Base-by-base conservation (phyloP, 2,797 vertebrate species). In the Holocentrus rufus region DNA sequence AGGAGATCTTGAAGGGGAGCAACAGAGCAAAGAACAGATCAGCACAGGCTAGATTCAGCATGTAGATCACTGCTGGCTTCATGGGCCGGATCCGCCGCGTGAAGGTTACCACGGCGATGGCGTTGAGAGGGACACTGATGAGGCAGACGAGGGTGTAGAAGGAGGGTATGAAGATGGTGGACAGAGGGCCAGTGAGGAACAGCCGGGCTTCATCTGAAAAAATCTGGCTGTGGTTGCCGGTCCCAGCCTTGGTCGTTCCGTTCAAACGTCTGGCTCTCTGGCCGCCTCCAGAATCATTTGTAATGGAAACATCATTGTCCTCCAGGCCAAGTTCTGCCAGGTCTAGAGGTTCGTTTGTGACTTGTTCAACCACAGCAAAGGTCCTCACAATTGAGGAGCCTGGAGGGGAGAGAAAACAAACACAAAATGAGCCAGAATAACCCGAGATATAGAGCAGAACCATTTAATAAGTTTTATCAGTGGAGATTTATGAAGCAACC, bases 1-100 rank as follows among this genome's bases (percentile, higher is more conserved):
- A 98, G 57, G 58, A 67, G 72, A 96, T 95, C 92, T 95, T 96
- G 54, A 98, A 95, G 0, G 97, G 97, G 10, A 98, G 95, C 47
- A 96, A 52, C 0, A 85, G 59, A n/a, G 90, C 93, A 0, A 98
- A 97, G 5, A 98, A 85, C 30, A 97, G 90, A 20, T 98, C 97
- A 0, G 96, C 95, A 0, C 78, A 67, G 9, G 97, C 95, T 91
- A 98, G 88, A 77, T 98, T 96, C 59, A 97, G 31, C 97, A 98
- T 96, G 81, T 95, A 98, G 60, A 98, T 91, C 15, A 93, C 89
- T 0, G 96, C 93, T 0, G 97, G 95, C 75, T 95, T 98, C 87
- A 95, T 93, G 1, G 92, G 82, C 23, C 93, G 92, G 89, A 97
- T 94, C 70, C 89, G 92, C 53, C 86, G 82, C 30, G 91, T 1